A percentile compares a stretch with the other conserved stretches of the same genome.
Evolutionary conservation across 2,797 vertebrate species (phyloP).

Genomic region (Megalops cyprinoides): DNA sequence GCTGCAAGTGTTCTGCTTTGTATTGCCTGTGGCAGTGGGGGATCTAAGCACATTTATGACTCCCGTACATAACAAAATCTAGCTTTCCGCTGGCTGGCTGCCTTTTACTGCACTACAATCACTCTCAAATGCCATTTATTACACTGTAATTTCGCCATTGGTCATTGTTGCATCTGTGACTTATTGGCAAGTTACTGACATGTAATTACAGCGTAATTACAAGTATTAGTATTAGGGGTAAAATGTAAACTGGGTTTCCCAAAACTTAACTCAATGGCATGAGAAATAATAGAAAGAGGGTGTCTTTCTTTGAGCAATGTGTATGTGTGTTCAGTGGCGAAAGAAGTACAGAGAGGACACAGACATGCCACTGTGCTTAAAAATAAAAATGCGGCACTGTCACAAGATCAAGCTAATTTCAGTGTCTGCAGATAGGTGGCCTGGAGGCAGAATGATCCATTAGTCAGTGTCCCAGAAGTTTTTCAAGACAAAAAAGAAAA

Average conservation of each 20-base stretch:
- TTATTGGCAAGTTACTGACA: not conserved
- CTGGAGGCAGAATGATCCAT: not conserved
- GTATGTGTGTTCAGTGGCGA: not conserved
- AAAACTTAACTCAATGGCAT: not conserved
- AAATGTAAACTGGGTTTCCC: not conserved
- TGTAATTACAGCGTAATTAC: not conserved
- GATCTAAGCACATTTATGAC: not conserved
- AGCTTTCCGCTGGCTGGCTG: no score
- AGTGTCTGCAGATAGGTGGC: not conserved
- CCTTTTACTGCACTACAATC: not conserved
- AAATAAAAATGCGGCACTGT: not conserved
- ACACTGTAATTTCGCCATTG: not conserved
- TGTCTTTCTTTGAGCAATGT: not conserved
- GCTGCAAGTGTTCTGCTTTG: not conserved
- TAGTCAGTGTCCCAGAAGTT: slow-evolving; percentile 2
- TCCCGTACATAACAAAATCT: not conserved
- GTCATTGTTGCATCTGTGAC: not conserved
- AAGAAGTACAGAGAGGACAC: not conserved
- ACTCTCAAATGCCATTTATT: not conserved
- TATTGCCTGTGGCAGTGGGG: not conserved
- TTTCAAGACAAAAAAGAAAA: slow-evolving; percentile 2
- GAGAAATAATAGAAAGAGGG: not conserved
- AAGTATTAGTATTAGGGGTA: not conserved
- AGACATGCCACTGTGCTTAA: not conserved
- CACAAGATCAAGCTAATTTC: not conserved